A percentile compares a stretch with the other conserved stretches of the same genome.
phyloP scores from a whole-genome alignment of 2,797 vertebrate genomes.

The Pyrocephalus nanus region DNA sequence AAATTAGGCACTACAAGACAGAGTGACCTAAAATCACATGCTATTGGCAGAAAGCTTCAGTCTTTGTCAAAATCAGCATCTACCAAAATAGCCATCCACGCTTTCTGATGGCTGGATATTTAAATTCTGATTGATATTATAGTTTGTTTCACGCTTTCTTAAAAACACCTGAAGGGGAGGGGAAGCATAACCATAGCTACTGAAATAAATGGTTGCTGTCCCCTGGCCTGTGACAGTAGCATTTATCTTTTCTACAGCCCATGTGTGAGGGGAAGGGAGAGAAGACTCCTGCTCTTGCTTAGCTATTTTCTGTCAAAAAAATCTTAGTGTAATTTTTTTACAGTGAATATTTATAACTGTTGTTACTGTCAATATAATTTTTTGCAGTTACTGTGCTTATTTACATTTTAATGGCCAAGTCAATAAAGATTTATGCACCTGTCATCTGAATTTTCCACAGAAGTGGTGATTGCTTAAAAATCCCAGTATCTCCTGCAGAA shows the following conservation, averaged over 20 bases:
- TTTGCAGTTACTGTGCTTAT: slow-evolving; percentile 45
- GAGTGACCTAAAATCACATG: neutral
- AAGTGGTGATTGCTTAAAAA: slow-evolving; percentile 21
- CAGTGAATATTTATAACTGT: slow-evolving; percentile 49
- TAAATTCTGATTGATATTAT: neutral
- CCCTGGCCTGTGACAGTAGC: neutral
- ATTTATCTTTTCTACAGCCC: slow-evolving; percentile 23
- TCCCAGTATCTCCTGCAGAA: neutral
- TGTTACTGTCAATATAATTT: slow-evolving; percentile 41
- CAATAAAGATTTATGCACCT: slow-evolving; percentile 65
- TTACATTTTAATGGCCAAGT: slow-evolving; percentile 64
- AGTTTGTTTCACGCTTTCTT: neutral
- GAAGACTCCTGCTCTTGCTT: neutral
- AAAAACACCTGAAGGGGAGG: neutral
- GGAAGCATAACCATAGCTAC: neutral
- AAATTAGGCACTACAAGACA: neutral
- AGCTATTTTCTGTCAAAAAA: slow-evolving; percentile 42
- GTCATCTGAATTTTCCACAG: slow-evolving; percentile 38
- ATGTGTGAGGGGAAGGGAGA: neutral
- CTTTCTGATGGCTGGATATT: neutral
- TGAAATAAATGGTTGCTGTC: slow-evolving; percentile 1
- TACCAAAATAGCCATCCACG: neutral
- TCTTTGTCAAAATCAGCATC: neutral
- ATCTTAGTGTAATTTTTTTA: slow-evolving; percentile 34
- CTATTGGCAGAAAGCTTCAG: neutral